Base-by-base conservation (phyloP, 2,113 vertebrate genomes). In the Megaceryle maxima region DNA sequence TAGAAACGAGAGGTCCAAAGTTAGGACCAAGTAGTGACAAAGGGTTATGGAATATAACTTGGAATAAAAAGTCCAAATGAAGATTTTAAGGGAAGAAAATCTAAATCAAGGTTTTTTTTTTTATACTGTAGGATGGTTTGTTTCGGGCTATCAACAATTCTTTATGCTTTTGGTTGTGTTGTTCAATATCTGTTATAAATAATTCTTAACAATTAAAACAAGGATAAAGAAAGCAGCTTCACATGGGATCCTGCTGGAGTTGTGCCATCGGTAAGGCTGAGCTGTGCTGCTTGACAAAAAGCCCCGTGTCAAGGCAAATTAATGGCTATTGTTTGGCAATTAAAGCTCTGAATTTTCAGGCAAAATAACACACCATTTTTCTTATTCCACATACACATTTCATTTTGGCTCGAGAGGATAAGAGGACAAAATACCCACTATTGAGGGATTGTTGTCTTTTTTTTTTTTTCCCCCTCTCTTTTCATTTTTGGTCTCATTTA, bases 321-420 rank as follows among this genome's bases (percentile, higher is more conserved):
- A 92, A 91, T 92, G 91, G 72, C 89, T 92, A 81, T 92, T 94
- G 89, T 95, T 89, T 88, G 82, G 67, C 55, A 96, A 95, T 86
- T 96, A 94, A 86, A 90, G 82, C 84, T 92, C 73, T 89, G 68
- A 66, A 67, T 93, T 92, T 90, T 92, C 60, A 77, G 48, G 53
- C 82, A 90, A 84, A 94, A 77, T 83, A 84, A 57, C 15, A 79
- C 76, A 28, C 28, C 29, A 20, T 83, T 95, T 60, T 90, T 94
- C 69, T 93, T 90, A 64, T 41, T 90, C 66, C 51, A 53, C 20
- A 48, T 50, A n/a, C 77, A 81, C 2, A 11, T 94, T 95, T 59
- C 10, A 31, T 57, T 83, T 83, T 3, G 3, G 51, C 68, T 88
- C 5, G 1, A 72, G 64, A 81, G 79, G 46, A 70, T 83, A 86